Base-by-base conservation (phyloP, 2,888 invertebrate species). In the Ceriagrion tenellum region DNA sequence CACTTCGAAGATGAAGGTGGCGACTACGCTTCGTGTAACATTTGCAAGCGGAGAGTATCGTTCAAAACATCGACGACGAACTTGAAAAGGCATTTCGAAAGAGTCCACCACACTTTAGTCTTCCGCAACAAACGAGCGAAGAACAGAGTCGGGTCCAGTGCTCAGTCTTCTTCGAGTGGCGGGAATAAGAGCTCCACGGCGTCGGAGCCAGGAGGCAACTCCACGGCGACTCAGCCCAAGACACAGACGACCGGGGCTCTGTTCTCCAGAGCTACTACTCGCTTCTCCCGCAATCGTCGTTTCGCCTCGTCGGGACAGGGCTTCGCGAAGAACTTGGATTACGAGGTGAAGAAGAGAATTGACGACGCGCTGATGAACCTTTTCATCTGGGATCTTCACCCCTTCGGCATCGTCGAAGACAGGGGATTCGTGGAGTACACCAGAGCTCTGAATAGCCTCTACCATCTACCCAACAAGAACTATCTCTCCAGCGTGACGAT, bases 401-500 rank as follows among this genome's bases (percentile, higher is more conserved):
- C 89, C 3, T 89, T 89, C 8, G 26, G n/a, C 10, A 89, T 89
- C 16, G 89, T 89, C 16, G 89, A 89, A 26, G 55, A 89, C 13
- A 47, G 55, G 89, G 89, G 89, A 55, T 89, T 89, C 55, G 55
- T 89, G 10, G 89, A 89, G 55, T 89, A 55, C 55, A 89, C 55
- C 26, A 55, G 55, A n/a, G n/a, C 89, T 8, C 55, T 89, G n/a
- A 89, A 89, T 20, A 26, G 55, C 13, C n/a, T 55, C 16, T 89
- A 89, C n/a, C 47, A n/a, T 4, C 26, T 89, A 2, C 89, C 89
- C 13, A 89, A 55, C 55, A 89, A n/a, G 89, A n/a, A 89, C n/a
- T n/a, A 47, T 55, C 47, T 89, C 26, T 55, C 89, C 0, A 55
- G 10, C 3, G n/a, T n/a, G 4, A 26, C 23, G 55, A 47, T 89